Evolutionary conservation across 2,888 invertebrate species (phyloP), one percentile per base, ranked within the genome.

Genomic region (Lasioglossum malachurum): DNA sequence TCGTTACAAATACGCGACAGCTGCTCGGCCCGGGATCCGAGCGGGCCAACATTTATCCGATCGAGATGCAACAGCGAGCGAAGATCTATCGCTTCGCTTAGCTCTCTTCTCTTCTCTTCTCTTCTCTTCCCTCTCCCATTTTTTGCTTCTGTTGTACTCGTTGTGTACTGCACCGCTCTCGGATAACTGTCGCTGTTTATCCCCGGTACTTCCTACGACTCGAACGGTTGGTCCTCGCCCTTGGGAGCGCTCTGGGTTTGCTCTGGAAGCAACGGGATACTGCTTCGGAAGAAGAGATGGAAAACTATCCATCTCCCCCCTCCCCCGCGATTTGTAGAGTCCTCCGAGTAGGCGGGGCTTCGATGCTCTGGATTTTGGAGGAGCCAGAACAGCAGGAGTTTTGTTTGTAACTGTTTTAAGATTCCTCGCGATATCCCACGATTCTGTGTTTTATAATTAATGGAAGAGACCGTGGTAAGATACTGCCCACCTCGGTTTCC

Each of bases 1-100:
- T 79, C 44, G 75, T 83, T 79, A 41, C 75, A 35, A 69, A 75
- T 64, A 67, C 67, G 35, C 35, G 72, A 72, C 79, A 73, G 79
- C 64, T 79, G 79, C 64, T 23, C 19, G 27, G 64, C 12, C 31
- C 23, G 49, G 60, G 8, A 71, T 19, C 16, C 72, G 31, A n/a
- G 10, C 44, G 14, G 69, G 41, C 64, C 64, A 64, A 64, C 64
- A 80, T 75, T 83, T 49, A 35, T 14, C 31, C 72, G 72, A 75
- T 83, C 35, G 38, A 35, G 19, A 14, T 64, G 31, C 64, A 16
- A 31, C 64, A 64, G 64, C 64, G 31, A 27, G 7, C 5, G 31
- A 64, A 31, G 64, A 64, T 64, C 64, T 16, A 64, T 64, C 64
- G 64, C 31, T 7, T 16, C 64, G 64, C 64, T 64, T 64, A 16